Evolutionary conservation across 2,888 invertebrate genomes (phyloP).

Genomic region (Chymomyza caudatula): DNA sequence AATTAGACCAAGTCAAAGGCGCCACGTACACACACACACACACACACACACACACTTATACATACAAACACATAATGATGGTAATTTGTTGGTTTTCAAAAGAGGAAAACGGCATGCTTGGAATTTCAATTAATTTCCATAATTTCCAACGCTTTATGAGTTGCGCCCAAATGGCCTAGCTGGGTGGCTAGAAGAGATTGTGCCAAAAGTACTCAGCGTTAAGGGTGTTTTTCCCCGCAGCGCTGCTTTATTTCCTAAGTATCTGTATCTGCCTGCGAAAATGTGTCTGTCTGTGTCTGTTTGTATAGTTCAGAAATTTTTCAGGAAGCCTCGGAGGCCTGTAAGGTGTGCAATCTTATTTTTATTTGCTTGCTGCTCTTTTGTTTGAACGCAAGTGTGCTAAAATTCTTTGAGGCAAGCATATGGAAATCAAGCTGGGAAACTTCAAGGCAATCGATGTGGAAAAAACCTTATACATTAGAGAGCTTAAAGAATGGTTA

Average conservation of each 20-base stretch:
- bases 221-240: constrained; percentile 33
- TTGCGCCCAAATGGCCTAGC: not conserved
- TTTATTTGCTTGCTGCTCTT: not conserved
- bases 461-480: too few species aligned
- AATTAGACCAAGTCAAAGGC: constrained; percentile 52
- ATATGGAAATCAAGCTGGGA: not conserved
- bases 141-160: constrained; percentile 74
- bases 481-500: too few species aligned
- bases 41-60: not conserved
- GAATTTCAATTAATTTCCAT: constrained; percentile 79
- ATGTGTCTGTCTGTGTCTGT: not conserved
- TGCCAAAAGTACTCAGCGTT: constrained; percentile 13
- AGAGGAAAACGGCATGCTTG: constrained; percentile 76
- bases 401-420: not conserved
- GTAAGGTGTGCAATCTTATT: not conserved
- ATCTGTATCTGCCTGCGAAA: not conserved
- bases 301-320: not conserved
- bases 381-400: not conserved
- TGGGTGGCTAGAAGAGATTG: not conserved
- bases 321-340: not conserved
- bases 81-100: constrained; percentile 77
- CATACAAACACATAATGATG: constrained; percentile 62
- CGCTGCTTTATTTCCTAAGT: not conserved
- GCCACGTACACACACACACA: constrained; percentile 25
- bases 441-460: too few species aligned